Evolutionary conservation across 2,888 invertebrate genomes (phyloP).

Genomic region (Cataglyphis livida): DNA sequence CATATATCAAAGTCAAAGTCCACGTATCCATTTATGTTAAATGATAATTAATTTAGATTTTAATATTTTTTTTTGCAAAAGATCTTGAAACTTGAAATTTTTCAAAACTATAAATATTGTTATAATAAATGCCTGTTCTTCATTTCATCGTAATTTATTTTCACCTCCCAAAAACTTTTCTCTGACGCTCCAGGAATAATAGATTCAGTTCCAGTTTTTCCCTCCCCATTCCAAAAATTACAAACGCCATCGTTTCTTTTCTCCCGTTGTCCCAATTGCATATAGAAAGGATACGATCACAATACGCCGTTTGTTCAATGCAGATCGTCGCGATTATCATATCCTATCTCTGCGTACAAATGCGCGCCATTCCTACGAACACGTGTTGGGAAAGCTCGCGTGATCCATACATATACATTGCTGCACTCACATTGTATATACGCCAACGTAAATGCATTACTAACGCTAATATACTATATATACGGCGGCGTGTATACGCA

Average conservation of each 20-base stretch:
- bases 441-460: slow-evolving; percentile 65
- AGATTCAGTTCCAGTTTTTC: background rate
- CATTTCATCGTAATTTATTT: slow-evolving; percentile 43
- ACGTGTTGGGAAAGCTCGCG: slow-evolving; percentile 60
- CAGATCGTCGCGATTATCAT: background rate
- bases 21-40: background rate
- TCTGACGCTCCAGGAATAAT: background rate
- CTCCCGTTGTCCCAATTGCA: background rate
- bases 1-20: background rate
- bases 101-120: background rate
- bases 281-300: background rate
- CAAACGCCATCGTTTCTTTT: background rate
- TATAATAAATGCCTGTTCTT: slow-evolving; percentile 27
- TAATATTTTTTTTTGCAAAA: background rate
- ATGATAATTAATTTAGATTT: background rate
- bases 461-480: slow-evolving; percentile 43
- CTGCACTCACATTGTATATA: slow-evolving; percentile 36
- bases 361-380: slow-evolving; percentile 24
- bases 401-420: slow-evolving; percentile 45
- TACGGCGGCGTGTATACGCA: slow-evolving; percentile 50
- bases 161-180: background rate
- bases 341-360: background rate
- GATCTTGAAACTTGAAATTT: background rate
- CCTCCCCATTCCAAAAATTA: background rate
- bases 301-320: background rate